Evolutionary conservation across 2,888 invertebrate species (phyloP).

Genomic region (Chymomyza procnemis): DNA sequence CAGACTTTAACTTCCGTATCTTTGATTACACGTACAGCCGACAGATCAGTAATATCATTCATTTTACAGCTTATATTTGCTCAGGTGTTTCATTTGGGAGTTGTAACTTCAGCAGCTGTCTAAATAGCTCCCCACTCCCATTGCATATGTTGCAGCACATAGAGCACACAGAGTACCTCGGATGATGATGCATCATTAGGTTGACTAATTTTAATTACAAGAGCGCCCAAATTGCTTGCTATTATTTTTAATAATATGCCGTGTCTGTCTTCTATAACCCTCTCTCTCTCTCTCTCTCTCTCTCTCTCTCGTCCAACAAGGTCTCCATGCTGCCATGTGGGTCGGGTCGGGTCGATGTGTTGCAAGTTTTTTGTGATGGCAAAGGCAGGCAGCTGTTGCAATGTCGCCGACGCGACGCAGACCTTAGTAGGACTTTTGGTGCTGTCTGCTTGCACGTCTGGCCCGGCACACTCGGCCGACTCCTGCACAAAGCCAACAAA

Average conservation of each 20-base stretch:
- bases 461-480: neutral
- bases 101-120: too few species aligned
- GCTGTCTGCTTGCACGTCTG: slow-evolving; percentile 4
- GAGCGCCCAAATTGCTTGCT: slow-evolving; percentile 64
- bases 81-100: too few species aligned
- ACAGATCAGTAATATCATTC: too few species aligned
- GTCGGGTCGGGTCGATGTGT: too few species aligned
- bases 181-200: slow-evolving; percentile 68
- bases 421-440: slow-evolving; percentile 22
- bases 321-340: neutral
- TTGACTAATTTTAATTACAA: slow-evolving; percentile 70
- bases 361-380: slow-evolving; percentile 41
- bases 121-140: too few species aligned
- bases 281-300: neutral
- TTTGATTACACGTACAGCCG: too few species aligned
- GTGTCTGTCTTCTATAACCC: too few species aligned
- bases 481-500: slow-evolving; percentile 67
- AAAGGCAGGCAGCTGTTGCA: slow-evolving; percentile 56
- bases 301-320: slow-evolving; percentile 1
- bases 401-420: slow-evolving; percentile 15
- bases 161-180: slow-evolving; percentile 26
- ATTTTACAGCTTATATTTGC: too few species aligned
- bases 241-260: slow-evolving; percentile 67
- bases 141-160: neutral
- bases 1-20: too few species aligned